These are phyloP conservation scores for Meloe dianella DNA, from an alignment of 2,888 invertebrate genomes.

Conservation along the genomic window DNA sequence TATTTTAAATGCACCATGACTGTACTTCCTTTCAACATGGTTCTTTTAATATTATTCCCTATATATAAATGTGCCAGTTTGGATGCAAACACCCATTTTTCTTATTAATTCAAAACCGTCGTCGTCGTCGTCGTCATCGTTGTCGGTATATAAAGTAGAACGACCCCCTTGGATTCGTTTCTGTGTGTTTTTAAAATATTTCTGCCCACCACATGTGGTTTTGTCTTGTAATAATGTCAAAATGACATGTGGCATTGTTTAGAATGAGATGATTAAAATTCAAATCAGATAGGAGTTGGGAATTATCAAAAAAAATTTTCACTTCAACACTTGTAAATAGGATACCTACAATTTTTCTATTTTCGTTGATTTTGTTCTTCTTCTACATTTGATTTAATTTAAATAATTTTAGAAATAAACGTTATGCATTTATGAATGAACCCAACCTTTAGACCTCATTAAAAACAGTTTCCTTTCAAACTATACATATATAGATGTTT, in stretches of 20 bases:
- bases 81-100: constrained; percentile 51
- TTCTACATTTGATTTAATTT: not conserved
- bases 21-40: constrained; percentile 46
- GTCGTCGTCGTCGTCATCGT: constrained; percentile 7
- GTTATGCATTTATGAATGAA: constrained; percentile 6
- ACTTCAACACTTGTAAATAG: constrained; percentile 10
- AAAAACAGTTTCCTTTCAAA: constrained; percentile 11
- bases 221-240: constrained; percentile 21
- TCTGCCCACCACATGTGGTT: constrained; percentile 36
- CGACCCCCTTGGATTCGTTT: constrained; percentile 12
- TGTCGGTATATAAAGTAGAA: not conserved
- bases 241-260: constrained; percentile 37
- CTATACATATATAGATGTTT: not conserved
- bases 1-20: constrained; percentile 50
- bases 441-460: constrained; percentile 12
- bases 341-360: not conserved
- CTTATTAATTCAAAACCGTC: constrained; percentile 54
- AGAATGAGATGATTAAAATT: constrained; percentile 14
- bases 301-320: not conserved
- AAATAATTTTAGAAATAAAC: not conserved
- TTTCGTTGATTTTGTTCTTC: no score
- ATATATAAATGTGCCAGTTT: constrained; percentile 42
- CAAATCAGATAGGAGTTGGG: constrained; percentile 1
- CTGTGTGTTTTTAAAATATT: constrained; percentile 16
- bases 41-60: constrained; percentile 15